phyloP scores from a whole-genome alignment of 2,113 vertebrate genomes.

The Irena cyanogastra region DNA sequence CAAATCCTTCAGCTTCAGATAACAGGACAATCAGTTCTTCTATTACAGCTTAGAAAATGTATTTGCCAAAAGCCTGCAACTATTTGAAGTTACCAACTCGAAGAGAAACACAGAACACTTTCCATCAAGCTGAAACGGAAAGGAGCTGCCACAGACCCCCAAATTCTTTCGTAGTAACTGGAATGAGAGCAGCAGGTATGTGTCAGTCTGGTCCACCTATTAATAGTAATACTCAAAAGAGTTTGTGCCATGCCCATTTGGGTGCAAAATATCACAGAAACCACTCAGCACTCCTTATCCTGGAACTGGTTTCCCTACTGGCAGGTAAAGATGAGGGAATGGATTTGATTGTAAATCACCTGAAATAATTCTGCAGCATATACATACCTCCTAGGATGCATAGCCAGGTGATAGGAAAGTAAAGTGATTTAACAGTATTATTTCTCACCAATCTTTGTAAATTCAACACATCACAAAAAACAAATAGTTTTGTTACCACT shows the following conservation, averaged over 20 bases:
- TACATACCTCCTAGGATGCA: background rate
- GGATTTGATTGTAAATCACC: background rate
- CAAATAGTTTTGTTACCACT: background rate
- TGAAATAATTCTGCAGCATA: background rate
- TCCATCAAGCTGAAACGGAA: background rate
- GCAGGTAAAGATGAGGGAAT: background rate
- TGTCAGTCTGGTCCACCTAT: background rate
- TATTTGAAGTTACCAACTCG: background rate
- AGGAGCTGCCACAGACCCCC: background rate
- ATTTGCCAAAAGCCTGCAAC: background rate
- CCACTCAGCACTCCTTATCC: background rate
- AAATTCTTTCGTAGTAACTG: background rate
- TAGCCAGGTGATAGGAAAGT: background rate
- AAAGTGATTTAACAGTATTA: background rate
- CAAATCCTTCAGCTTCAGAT: constrained; percentile 5
- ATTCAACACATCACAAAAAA: background rate
- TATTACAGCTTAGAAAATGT: background rate
- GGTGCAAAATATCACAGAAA: background rate
- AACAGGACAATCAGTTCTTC: background rate
- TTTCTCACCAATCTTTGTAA: background rate
- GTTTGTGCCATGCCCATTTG: background rate
- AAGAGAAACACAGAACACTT: background rate
- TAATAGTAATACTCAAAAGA: background rate
- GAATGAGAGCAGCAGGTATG: background rate
- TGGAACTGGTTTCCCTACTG: background rate